Evolutionary conservation across 2,113 vertebrate species (phyloP).

Genomic region (Climacteris rufus): DNA sequence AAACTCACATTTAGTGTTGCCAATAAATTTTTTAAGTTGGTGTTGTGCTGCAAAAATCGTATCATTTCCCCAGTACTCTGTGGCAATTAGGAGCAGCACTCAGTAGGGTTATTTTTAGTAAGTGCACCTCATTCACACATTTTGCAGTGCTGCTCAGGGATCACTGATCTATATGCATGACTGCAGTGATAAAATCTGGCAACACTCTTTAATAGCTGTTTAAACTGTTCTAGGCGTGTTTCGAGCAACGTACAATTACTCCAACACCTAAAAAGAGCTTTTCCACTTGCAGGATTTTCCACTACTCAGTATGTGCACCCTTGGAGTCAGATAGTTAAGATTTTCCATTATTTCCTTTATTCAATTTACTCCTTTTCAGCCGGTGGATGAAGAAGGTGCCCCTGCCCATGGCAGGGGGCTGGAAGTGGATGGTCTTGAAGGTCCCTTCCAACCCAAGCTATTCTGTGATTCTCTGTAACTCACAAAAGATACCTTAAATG

Average conservation of each 20-base stretch:
- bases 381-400: background rate
- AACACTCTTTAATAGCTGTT: slow-evolving; percentile 72
- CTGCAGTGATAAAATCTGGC: slow-evolving; percentile 79
- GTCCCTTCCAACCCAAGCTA: background rate
- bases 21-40: background rate
- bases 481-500: background rate
- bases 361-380: slow-evolving; percentile 25
- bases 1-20: background rate
- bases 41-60: background rate
- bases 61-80: background rate
- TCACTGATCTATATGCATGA: slow-evolving; percentile 65
- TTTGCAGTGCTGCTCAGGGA: slow-evolving; percentile 38
- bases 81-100: background rate
- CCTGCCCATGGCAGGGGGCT: background rate
- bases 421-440: background rate
- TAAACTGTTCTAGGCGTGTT: slow-evolving; percentile 69
- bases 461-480: background rate
- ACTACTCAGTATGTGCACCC: slow-evolving; percentile 72
- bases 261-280: slow-evolving; percentile 68
- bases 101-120: slow-evolving; percentile 24
- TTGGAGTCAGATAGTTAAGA: slow-evolving; percentile 34
- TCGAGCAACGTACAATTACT: slow-evolving; percentile 77
- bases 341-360: slow-evolving; percentile 76
- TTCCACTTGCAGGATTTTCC: slow-evolving; percentile 82
- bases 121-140: background rate